Conservation (phyloP, 2,113 vertebrate genomes). For the Dicrurus megarhynchus region DNA sequence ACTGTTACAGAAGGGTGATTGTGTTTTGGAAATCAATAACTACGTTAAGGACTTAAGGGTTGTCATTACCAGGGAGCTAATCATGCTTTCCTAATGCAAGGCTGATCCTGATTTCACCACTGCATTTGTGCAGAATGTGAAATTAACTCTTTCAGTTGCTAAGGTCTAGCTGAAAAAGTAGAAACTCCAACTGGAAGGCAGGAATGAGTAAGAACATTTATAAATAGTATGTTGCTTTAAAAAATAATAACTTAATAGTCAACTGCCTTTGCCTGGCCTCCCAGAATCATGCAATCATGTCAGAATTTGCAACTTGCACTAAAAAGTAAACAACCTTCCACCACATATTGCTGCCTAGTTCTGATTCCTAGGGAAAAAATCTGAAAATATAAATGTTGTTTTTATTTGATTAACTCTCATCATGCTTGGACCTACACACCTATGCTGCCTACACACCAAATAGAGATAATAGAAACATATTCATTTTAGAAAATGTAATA, state of each 20-base stretch:
- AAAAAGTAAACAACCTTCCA: background rate
- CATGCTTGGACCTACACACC: background rate
- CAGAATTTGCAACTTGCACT: background rate
- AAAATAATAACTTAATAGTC: background rate
- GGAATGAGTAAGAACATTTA: background rate
- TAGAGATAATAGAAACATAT: background rate
- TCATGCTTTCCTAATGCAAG: background rate
- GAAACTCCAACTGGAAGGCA: background rate
- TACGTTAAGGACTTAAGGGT: background rate
- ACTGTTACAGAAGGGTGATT: background rate
- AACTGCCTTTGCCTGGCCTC: background rate
- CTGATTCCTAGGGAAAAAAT: background rate
- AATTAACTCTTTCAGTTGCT: background rate
- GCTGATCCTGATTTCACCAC: background rate
- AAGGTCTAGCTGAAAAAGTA: background rate
- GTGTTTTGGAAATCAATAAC: conserved; percentile 25
- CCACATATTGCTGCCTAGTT: background rate
- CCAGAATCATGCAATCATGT: background rate
- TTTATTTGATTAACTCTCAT: background rate
- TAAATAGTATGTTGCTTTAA: background rate
- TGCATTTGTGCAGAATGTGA: background rate
- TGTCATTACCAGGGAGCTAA: conserved; percentile 5
- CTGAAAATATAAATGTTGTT: background rate
- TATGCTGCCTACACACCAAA: background rate
- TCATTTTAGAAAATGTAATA: background rate